phyloP scores from a whole-genome alignment of 2,888 invertebrate species.

The Mythimna albipuncta region DNA sequence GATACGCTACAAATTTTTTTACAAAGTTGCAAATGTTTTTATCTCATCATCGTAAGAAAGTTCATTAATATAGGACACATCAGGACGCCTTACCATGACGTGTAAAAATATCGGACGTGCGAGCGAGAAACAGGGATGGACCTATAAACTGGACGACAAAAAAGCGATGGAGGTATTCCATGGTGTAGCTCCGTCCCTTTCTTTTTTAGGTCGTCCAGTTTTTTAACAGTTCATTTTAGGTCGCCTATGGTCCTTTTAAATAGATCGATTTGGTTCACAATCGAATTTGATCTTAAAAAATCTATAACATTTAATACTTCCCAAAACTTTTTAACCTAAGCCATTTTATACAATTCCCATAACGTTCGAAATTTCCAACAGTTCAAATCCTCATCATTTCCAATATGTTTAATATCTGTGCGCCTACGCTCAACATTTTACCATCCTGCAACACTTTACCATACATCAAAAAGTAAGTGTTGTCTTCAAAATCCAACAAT shows the following conservation, averaged over 20 bases:
- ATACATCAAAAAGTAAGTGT: conserved; percentile 19
- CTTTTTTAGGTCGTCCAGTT: no score
- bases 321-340: conserved; percentile 12
- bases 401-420: conserved; percentile 10
- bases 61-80: background rate
- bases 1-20: background rate
- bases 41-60: conserved; percentile 12
- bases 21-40: background rate
- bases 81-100: no score
- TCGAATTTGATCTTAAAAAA: conserved; percentile 30
- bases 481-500: conserved; percentile 29
- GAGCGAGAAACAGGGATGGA: no score
- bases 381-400: background rate
- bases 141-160: no score
- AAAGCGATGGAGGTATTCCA: no score
- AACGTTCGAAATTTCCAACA: conserved; percentile 6
- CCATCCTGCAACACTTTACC: background rate
- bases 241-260: background rate
- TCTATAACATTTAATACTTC: conserved; percentile 39
- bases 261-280: conserved; percentile 10
- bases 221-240: no score
- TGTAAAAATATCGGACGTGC: no score
- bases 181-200: no score
- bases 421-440: background rate
- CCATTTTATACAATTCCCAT: background rate